Evolutionary conservation across 1,140 invertebrate genomes (phyloP).

Genomic region (Augochlora pura): DNA sequence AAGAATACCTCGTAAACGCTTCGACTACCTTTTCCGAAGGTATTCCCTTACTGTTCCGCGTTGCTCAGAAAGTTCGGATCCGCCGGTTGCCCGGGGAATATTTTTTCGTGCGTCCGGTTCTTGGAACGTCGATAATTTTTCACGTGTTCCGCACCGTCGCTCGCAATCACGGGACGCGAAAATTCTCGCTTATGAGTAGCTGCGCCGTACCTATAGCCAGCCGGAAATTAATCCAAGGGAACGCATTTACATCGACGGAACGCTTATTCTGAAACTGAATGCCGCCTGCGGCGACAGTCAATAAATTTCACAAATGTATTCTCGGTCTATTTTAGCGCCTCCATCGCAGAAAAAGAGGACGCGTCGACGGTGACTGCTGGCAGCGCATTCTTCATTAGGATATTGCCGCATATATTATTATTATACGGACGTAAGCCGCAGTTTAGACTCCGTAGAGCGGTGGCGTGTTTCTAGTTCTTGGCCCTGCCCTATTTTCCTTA

Average conservation of each 20-base stretch:
- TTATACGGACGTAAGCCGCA: too few species aligned
- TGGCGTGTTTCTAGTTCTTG: too few species aligned
- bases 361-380: not conserved
- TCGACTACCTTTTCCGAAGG: too few species aligned
- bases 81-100: too few species aligned
- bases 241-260: slow-evolving; percentile 19
- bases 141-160: not conserved
- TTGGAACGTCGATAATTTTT: too few species aligned
- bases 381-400: too few species aligned
- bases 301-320: slow-evolving; percentile 25
- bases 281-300: not conserved
- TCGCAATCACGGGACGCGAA: not conserved
- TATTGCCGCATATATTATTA: too few species aligned
- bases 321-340: slow-evolving; percentile 13
- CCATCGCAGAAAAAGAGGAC: not conserved
- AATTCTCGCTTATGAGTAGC: slow-evolving; percentile 12
- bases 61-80: not conserved
- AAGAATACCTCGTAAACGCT: not conserved
- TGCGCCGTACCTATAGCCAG: slow-evolving; percentile 22
- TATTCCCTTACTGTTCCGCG: not conserved
- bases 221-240: slow-evolving; percentile 39
- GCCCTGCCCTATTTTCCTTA: too few species aligned
- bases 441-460: too few species aligned
- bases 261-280: slow-evolving; percentile 21
- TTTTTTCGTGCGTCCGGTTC: too few species aligned